Percentiles rank a stretch among this genome's conserved stretches.
Evolutionary conservation across 2,113 vertebrate species (phyloP).

Genomic region (Apeltes quadracus): DNA sequence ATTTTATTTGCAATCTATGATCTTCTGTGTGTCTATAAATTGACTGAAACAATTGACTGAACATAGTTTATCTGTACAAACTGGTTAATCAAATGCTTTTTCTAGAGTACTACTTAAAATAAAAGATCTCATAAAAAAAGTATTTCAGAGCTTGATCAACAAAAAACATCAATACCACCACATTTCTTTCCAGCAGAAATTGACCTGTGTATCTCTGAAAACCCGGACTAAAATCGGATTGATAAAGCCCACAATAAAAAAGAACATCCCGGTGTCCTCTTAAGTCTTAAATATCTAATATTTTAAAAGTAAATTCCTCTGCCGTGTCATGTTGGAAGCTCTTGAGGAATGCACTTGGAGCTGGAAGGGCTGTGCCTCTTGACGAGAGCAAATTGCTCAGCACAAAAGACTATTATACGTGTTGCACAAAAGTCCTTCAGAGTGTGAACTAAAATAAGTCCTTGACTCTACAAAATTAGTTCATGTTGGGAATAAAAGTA

Average conservation of each 20-base stretch:
- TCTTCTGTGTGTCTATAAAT: neutral
- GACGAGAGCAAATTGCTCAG: slow-evolving; percentile 1
- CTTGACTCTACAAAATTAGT: slow-evolving; percentile 33
- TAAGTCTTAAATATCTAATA: neutral
- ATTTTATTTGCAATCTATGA: too few relatives aligned
- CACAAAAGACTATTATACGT: neutral
- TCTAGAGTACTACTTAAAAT: neutral
- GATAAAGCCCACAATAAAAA: slow-evolving; percentile 18
- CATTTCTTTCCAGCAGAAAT: neutral
- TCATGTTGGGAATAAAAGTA: slow-evolving; percentile 11
- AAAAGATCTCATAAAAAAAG: neutral
- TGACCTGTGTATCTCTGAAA: slow-evolving; percentile 14
- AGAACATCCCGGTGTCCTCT: slow-evolving; percentile 7
- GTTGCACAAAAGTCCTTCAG: neutral
- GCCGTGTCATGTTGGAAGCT: neutral
- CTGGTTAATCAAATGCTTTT: neutral
- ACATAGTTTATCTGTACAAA: neutral
- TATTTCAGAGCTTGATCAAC: neutral
- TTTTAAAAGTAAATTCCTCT: slow-evolving; percentile 17
- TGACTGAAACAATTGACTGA: neutral
- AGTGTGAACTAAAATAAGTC: slow-evolving; percentile 29
- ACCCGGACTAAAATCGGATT: slow-evolving; percentile 4
- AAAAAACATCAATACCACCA: neutral
- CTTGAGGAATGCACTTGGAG: slow-evolving; percentile 34
- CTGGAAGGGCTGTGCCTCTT: slow-evolving; percentile 11